These are phyloP conservation scores for Trachelus troglodyta DNA, from an alignment of 2,888 invertebrate species.

Conservation along the genomic window DNA sequence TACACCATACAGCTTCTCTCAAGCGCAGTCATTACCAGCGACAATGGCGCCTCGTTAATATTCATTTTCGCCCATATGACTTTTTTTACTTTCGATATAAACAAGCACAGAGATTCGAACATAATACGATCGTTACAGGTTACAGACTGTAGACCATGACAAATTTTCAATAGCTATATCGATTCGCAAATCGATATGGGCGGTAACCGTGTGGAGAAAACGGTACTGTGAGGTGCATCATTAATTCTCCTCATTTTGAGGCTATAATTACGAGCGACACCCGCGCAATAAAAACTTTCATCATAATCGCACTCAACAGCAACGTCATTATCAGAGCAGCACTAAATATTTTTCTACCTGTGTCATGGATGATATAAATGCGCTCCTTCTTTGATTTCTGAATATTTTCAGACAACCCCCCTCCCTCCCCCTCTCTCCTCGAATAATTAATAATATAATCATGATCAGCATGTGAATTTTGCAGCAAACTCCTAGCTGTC, in stretches of 20 bases:
- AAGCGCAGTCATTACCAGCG: neutral
- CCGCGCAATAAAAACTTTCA: constrained; percentile 5
- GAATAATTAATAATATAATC: constrained; percentile 15
- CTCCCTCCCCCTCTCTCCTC: neutral
- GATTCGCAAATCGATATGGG: neutral
- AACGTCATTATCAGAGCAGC: neutral
- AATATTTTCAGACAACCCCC: neutral
- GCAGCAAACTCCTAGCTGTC: neutral
- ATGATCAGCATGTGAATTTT: constrained; percentile 2
- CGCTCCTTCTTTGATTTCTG: neutral
- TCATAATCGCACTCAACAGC: neutral
- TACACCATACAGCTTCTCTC: neutral
- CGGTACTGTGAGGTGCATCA: neutral
- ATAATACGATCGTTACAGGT: neutral
- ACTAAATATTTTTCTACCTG: neutral
- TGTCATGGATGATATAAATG: neutral
- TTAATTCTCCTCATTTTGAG: neutral
- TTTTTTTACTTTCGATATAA: neutral
- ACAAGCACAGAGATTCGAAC: neutral
- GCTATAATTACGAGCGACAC: neutral
- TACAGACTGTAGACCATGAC: neutral
- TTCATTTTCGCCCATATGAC: neutral
- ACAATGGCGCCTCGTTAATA: neutral
- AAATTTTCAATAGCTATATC: neutral
- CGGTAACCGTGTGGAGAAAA: neutral